Base-by-base conservation (phyloP, 35 echinoderm and acorn worm genomes). In the Strongylocentrotus purpuratus region DNA sequence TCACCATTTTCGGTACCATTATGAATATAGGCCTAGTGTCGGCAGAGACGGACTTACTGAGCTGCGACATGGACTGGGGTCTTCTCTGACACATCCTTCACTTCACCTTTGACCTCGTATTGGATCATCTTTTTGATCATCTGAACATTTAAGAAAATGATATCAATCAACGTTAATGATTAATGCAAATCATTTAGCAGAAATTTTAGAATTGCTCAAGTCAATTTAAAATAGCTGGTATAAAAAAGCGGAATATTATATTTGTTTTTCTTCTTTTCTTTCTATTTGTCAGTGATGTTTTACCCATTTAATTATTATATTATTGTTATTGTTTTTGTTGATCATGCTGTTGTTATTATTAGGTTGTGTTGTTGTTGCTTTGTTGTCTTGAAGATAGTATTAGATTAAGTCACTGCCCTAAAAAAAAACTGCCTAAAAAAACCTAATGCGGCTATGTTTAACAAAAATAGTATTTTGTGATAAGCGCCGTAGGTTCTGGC, bases 31-130 rank as follows among this genome's bases (percentile, higher is more conserved):
- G 59, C 31, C 31, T 31, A 33, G n/a, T n/a, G n/a, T n/a, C n/a
- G n/a, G n/a, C n/a, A n/a, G n/a, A n/a, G n/a, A n/a, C 14, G 8
- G 35, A 97, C 96, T 96, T 90, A 97, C 96, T 96, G 95, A 35
- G 95, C 46, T 6, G 96, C 96, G 31, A 97, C 71, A 59, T 97
- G 96, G 13, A 97, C 92, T 20, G 96, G 96, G 22, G 95, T 85
- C 47, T 96, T 97, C 65, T 97, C 96, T 9, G 94, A 22, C 9
- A 85, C 46, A 45, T 97, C 95, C 86, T 58, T 95, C 9, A 86
- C 88, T 46, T 94, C 50, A 41, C n/a, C 78, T 5, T 86, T 91
- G 20, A 95, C 96, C 78, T 86, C 86, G 14, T 96, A 48, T 18
- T 46, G 31, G 31, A 97, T 58, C 86, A 97, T 22, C 28, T 94